phyloP scores from a whole-genome alignment of 2,797 vertebrate species.

The Hyperoplus immaculatus region DNA sequence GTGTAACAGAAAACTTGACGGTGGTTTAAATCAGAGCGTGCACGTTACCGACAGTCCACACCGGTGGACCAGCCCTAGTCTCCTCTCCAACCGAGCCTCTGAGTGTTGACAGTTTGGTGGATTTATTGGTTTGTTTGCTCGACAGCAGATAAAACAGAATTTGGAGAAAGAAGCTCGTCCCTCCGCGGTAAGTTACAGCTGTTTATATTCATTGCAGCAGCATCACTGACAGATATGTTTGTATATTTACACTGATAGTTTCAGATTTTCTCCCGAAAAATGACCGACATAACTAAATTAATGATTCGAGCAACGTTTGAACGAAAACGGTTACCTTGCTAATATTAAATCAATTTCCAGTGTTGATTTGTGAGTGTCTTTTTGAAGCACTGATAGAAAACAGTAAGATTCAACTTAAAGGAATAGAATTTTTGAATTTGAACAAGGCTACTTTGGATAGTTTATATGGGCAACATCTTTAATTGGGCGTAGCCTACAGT shows the following conservation, averaged over 20 bases:
- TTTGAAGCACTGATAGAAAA: background rate
- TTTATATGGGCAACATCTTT: background rate
- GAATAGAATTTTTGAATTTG: background rate
- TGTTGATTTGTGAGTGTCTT: background rate
- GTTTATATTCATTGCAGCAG: background rate
- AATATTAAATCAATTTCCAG: background rate
- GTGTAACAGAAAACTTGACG: background rate
- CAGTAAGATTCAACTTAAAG: background rate
- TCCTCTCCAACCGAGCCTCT: no score
- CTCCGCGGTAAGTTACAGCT: slow-evolving; percentile 23
- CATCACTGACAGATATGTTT: background rate
- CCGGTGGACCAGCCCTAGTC: no score
- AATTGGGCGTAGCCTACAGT: background rate
- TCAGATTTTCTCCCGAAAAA: no score
- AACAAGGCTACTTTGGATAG: background rate
- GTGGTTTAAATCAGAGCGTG: background rate
- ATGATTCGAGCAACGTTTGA: background rate
- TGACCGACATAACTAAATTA: no score
- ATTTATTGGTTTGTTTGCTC: slow-evolving; percentile 1
- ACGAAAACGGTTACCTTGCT: no score
- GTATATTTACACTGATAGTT: no score
- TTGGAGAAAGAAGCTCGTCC: background rate
- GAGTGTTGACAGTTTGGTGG: background rate
- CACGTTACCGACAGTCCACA: background rate
- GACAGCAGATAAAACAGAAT: background rate